These are phyloP conservation scores for Acanthoscelides obtectus DNA, from an alignment of 2,888 invertebrate genomes.

Conservation along the genomic window DNA sequence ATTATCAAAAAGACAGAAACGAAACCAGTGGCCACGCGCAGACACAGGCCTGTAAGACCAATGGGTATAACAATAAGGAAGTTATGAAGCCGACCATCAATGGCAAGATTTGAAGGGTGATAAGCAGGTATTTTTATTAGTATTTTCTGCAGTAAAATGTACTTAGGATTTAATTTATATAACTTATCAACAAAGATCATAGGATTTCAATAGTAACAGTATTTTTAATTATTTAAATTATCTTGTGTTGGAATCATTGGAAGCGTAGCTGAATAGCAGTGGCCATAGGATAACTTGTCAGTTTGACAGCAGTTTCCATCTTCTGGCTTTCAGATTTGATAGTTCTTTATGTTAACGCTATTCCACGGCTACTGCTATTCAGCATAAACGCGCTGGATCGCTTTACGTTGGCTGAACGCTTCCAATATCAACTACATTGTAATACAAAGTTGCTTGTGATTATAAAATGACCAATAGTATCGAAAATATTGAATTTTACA, in stretches of 20 bases:
- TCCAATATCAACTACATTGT: too few species aligned
- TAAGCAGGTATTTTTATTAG: not conserved
- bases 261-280: too few species aligned
- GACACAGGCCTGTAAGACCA: not conserved
- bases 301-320: too few species aligned
- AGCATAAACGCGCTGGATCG: too few species aligned
- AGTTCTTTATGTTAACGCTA: too few species aligned
- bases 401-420: too few species aligned
- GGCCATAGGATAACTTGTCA: too few species aligned
- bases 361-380: too few species aligned
- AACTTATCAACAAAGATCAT: not conserved
- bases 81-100: not conserved
- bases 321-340: too few species aligned
- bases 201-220: not conserved
- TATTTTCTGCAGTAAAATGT: not conserved
- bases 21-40: not conserved
- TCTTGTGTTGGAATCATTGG: too few species aligned
- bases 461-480: too few species aligned
- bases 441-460: too few species aligned
- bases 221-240: not conserved
- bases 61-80: conserved; percentile 4
- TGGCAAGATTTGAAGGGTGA: not conserved
- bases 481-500: not conserved
- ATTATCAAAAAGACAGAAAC: not conserved
- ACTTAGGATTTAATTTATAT: not conserved